A percentile compares a stretch with the other conserved stretches of the same genome.
Evolutionary conservation across 1,140 invertebrate genomes (phyloP).

Genomic region (Zeugodacus cucurbitae): DNA sequence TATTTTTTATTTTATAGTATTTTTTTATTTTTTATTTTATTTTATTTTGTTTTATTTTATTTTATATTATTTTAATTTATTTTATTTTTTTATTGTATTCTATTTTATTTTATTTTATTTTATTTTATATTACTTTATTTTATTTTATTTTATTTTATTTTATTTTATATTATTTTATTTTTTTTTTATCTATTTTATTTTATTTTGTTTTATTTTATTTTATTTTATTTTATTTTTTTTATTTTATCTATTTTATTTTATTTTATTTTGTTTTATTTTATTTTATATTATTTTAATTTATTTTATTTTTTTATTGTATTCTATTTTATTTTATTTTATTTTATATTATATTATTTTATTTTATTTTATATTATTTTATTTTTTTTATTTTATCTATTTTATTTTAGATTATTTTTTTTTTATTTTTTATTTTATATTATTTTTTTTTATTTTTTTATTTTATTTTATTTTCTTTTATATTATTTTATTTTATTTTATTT

Average conservation of each 20-base stretch:
- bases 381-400: background rate
- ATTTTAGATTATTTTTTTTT: too few species aligned
- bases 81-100: background rate
- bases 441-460: background rate
- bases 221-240: background rate
- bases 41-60: background rate
- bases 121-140: background rate
- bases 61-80: background rate
- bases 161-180: background rate
- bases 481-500: background rate
- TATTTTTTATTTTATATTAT: background rate
- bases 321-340: background rate
- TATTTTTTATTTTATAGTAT: background rate
- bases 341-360: background rate
- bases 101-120: background rate
- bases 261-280: background rate
- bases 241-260: background rate
- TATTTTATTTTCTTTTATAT: background rate
- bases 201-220: background rate
- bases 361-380: background rate
- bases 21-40: background rate
- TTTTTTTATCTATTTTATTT: background rate
- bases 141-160: constrained; percentile 2
- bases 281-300: too few species aligned
- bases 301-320: background rate